Conservation (phyloP, 2,888 invertebrate genomes). For the Cataglyphis altisquamis region DNA sequence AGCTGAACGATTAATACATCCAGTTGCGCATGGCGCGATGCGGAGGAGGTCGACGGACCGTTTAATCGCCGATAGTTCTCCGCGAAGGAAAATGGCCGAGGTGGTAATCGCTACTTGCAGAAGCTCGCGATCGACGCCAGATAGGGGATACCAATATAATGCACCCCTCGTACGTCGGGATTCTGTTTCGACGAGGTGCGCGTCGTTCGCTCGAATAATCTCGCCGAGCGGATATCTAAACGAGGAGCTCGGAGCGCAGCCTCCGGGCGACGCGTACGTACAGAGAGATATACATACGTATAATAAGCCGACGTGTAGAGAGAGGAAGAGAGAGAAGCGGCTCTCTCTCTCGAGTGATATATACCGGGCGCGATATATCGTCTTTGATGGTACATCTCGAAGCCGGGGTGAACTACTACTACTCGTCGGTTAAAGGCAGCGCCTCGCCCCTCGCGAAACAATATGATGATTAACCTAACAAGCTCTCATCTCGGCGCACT, state of each 20-base stretch:
- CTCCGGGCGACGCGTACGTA: slow-evolving; percentile 65
- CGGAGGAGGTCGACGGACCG: slow-evolving; percentile 62
- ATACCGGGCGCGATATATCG: slow-evolving; percentile 80
- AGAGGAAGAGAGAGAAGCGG: slow-evolving; percentile 27
- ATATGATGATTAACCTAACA: slow-evolving; percentile 82
- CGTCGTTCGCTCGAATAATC: slow-evolving; percentile 71
- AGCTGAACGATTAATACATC: slow-evolving; percentile 62
- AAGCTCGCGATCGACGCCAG: slow-evolving; percentile 68
- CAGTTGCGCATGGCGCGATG: slow-evolving; percentile 36
- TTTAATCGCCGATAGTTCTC: slow-evolving; percentile 67
- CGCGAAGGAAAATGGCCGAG: slow-evolving; percentile 66
- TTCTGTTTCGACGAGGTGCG: slow-evolving; percentile 55
- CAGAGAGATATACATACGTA: slow-evolving; percentile 49
- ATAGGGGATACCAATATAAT: slow-evolving; percentile 63
- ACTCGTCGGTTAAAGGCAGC: slow-evolving; percentile 60
- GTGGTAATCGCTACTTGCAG: slow-evolving; percentile 73
- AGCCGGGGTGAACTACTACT: slow-evolving; percentile 48
- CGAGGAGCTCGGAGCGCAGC: slow-evolving; percentile 71
- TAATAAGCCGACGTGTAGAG: slow-evolving; percentile 67
- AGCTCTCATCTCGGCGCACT: slow-evolving; percentile 73
- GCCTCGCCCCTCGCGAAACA: slow-evolving; percentile 80
- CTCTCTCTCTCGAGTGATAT: slow-evolving; percentile 73
- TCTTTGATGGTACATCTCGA: slow-evolving; percentile 76
- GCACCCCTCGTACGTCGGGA: slow-evolving; percentile 53
- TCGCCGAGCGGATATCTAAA: slow-evolving; percentile 74